Evolutionary conservation across 1,140 invertebrate genomes (phyloP).

Genomic region (Agrilus planipennis): DNA sequence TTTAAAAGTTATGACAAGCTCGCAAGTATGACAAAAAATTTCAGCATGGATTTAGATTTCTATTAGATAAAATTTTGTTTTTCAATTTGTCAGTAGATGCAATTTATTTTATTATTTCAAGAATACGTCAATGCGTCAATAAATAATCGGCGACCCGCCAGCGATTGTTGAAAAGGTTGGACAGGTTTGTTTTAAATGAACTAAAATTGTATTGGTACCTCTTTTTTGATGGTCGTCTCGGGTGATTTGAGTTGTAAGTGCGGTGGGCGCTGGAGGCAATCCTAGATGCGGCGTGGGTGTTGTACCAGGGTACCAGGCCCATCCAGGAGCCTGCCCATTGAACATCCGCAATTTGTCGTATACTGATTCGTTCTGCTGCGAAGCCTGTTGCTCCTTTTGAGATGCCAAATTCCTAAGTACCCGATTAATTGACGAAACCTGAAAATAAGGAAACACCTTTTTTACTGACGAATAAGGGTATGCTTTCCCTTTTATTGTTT

Average conservation of each 20-base stretch:
- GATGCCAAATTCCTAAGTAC: slow-evolving; percentile 90
- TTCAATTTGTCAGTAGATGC: too few relatives aligned
- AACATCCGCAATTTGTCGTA: slow-evolving; percentile 78
- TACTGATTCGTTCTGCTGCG: slow-evolving; percentile 50
- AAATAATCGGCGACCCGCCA: too few relatives aligned
- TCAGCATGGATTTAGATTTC: too few relatives aligned
- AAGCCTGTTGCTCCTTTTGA: slow-evolving; percentile 69
- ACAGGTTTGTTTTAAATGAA: too few relatives aligned
- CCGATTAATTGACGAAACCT: slow-evolving; percentile 98
- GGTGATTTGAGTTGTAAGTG: slow-evolving; percentile 35
- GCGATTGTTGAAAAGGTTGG: too few relatives aligned
- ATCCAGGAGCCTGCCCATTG: slow-evolving; percentile 52
- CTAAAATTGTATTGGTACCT: slow-evolving; percentile 46
- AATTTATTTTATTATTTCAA: too few relatives aligned
- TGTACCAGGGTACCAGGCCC: slow-evolving; percentile 33
- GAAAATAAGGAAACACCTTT: slow-evolving; percentile 19
- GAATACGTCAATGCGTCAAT: too few relatives aligned
- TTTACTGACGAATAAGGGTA: too few relatives aligned
- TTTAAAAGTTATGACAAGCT: too few relatives aligned
- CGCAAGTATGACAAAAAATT: too few relatives aligned
- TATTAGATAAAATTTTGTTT: too few relatives aligned
- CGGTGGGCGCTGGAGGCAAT: slow-evolving; percentile 33
- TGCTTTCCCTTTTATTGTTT: too few relatives aligned
- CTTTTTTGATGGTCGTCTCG: slow-evolving; percentile 51
- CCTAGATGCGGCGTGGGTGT: slow-evolving; percentile 33